A percentile compares a stretch with the other conserved stretches of the same genome.
These are phyloP conservation scores for Netelia fuscicornis DNA, from an alignment of 2,888 invertebrate species.

Conservation along the genomic window DNA sequence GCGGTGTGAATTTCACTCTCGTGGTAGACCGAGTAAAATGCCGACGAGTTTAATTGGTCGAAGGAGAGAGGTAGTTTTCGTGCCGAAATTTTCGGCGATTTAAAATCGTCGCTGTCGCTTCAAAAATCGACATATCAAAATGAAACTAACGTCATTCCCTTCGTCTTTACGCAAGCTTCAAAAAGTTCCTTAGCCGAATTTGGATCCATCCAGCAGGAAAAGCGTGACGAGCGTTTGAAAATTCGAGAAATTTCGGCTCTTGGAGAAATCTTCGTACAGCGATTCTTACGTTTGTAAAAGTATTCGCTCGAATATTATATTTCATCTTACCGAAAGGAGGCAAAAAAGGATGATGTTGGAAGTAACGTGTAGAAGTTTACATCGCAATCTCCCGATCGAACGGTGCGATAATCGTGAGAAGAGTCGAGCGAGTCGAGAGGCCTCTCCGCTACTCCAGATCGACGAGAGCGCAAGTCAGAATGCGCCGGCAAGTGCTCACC, in stretches of 20 bases:
- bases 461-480: slow-evolving; percentile 19
- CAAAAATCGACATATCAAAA: too few species aligned
- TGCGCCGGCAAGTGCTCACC: slow-evolving; percentile 33
- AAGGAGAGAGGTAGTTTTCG: too few species aligned
- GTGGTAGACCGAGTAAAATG: not conserved
- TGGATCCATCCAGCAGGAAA: too few species aligned
- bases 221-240: too few species aligned
- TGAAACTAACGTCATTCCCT: too few species aligned
- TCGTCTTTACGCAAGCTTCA: too few species aligned
- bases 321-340: not conserved
- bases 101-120: too few species aligned
- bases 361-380: slow-evolving; percentile 40
- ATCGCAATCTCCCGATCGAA: slow-evolving; percentile 26
- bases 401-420: slow-evolving; percentile 64
- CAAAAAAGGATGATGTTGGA: slow-evolving; percentile 11
- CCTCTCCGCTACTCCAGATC: slow-evolving; percentile 63
- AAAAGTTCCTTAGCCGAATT: too few species aligned
- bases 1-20: slow-evolving; percentile 8
- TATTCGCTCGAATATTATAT: slow-evolving; percentile 50
- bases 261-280: not conserved
- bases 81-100: too few species aligned
- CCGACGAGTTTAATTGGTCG: too few species aligned
- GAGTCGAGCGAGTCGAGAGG: slow-evolving; percentile 48
- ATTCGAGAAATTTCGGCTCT: not conserved
- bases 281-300: not conserved